Conservation (phyloP, 1,140 invertebrate species). For the Drosophila nigromelanica region DNA sequence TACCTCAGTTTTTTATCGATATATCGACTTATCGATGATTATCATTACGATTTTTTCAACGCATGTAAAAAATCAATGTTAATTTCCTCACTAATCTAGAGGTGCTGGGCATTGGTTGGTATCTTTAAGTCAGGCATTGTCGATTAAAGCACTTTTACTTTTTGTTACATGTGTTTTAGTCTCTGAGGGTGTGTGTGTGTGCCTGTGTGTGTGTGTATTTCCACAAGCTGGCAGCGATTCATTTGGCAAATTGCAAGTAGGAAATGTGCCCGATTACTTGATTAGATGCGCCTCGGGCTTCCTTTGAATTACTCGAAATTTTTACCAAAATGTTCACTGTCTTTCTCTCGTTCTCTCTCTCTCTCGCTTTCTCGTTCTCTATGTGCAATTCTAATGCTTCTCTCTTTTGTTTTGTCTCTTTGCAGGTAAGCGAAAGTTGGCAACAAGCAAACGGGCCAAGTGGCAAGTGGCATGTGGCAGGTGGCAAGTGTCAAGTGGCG, state of each 20-base stretch:
- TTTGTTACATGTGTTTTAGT: neutral
- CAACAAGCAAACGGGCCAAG: neutral
- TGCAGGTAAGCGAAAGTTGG: conserved; percentile 28
- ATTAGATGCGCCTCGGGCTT: conserved; percentile 27
- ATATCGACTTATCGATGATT: no score
- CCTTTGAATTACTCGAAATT: conserved; percentile 1
- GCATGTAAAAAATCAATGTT: no score
- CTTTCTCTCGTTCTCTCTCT: neutral
- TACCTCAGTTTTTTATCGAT: no score
- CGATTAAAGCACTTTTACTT: no score
- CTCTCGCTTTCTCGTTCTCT: no score
- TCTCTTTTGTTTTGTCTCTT: neutral
- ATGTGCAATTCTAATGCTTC: neutral
- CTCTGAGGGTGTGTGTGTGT: neutral
- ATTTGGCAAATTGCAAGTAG: conserved; percentile 36
- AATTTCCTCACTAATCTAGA: no score
- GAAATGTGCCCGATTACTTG: conserved; percentile 33
- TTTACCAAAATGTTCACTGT: conserved; percentile 1
- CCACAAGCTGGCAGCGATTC: conserved; percentile 9
- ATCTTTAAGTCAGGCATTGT: no score
- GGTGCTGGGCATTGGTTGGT: no score
- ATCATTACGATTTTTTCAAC: no score
- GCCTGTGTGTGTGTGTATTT: neutral
- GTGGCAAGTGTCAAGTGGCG: conserved; percentile 12
- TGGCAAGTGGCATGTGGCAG: conserved; percentile 17